A percentile compares a stretch with the other conserved stretches of the same genome.
Conservation (phyloP, 2,888 invertebrate species). For the Dryomyza anilis region DNA sequence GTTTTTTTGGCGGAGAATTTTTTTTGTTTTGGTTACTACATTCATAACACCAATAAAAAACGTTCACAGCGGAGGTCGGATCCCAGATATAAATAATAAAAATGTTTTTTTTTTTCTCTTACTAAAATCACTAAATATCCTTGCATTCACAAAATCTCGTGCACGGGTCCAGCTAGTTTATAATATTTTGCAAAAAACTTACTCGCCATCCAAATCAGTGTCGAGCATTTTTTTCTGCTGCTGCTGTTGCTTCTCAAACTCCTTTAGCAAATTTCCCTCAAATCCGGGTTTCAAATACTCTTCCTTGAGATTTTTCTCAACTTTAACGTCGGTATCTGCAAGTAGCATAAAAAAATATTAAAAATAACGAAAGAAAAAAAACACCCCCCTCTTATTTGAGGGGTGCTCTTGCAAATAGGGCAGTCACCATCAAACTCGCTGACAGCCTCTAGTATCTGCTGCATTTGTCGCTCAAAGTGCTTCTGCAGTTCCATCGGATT, state of each 20-base stretch:
- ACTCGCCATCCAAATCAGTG: conserved; percentile 67
- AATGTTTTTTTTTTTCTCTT: no score
- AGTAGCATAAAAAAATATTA: neutral
- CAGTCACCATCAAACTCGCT: conserved; percentile 54
- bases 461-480: conserved; percentile 68
- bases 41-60: no score
- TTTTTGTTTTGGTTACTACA: no score
- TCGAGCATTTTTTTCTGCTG: conserved; percentile 58
- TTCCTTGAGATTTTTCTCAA: conserved; percentile 61
- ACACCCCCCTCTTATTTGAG: no score
- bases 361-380: neutral
- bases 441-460: conserved; percentile 64
- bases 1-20: no score
- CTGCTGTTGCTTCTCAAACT: conserved; percentile 51
- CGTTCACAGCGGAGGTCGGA: no score
- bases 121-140: no score
- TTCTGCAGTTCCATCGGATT: conserved; percentile 68
- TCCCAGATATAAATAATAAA: no score
- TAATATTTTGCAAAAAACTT: conserved; percentile 35
- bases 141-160: no score
- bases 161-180: no score
- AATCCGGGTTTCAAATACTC: conserved; percentile 65
- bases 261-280: conserved; percentile 52
- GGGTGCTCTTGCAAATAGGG: no score
- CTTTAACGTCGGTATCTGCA: conserved; percentile 42